Base-by-base conservation (phyloP, 2,113 vertebrate species). In the Pituophis catenifer region DNA sequence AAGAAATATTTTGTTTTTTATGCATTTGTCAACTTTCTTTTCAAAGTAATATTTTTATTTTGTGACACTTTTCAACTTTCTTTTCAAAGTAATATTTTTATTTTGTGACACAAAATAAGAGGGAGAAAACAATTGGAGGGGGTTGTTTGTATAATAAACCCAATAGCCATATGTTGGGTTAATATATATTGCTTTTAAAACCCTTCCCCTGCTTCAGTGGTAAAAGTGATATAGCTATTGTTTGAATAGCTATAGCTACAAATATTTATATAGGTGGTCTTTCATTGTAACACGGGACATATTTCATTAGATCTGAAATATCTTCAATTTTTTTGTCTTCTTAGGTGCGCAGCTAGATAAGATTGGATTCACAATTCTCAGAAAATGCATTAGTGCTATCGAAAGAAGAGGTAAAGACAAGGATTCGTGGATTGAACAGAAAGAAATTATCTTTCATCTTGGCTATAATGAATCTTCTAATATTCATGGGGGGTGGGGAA, bases 321-420 rank as follows among this genome's bases (percentile, higher is more conserved):
- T 89, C 92, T 93, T 92, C 1, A 75, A 86, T 59, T 13, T 29
- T 0, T 94, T 81, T 95, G 95, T 91, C 50, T n/a, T 93, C 86
- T 95, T 94, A 98, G 99, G 98, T 94, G 98, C 98, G 38, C 99
- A 99, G 48, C 95, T 99, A 97, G 98, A 99, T 98, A 98, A 98
- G 5, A 97, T 98, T 89, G 99, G 99, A 11, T 97, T 99, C 95
- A 97, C 96, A 59, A 96, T 99, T 97, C 97, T 99, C 96, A 99
- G 98, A 98, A 99, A 99, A 92, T 99, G 99, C 93, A 99, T 99
- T 97, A 98, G 95, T 91, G 99, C 98, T 57, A 97, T 99, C 92
- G 99, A 99, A 96, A 98, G 96, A 26, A 98, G 99, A 98, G 99
- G 99, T 99, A 98, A 98, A 93, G 91, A 91, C 93, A 89, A 91